Percentiles rank a stretch among this genome's conserved stretches.
phyloP scores from a whole-genome alignment of 2,113 vertebrate genomes.

The Colistium nudipinnis region DNA sequence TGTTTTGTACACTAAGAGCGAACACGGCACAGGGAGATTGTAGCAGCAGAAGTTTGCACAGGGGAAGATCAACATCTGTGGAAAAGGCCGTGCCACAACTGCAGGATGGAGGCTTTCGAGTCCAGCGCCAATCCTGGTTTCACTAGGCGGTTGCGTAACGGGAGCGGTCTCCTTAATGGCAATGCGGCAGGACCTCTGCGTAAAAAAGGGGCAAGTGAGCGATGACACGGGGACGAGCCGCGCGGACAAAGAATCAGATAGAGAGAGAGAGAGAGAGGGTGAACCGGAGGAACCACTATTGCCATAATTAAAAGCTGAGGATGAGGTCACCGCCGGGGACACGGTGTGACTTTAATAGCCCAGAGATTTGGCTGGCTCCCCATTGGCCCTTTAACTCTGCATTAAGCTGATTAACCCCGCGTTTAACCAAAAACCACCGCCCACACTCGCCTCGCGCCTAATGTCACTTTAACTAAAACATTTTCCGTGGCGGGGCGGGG shows the following conservation, averaged over 20 bases:
- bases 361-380: constrained; percentile 79
- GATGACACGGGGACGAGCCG: constrained; percentile 31
- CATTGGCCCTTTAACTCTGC: constrained; percentile 81
- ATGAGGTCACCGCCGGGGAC: constrained; percentile 73
- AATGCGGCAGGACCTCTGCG: neutral
- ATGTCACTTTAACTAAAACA: constrained; percentile 75
- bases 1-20: too few species aligned
- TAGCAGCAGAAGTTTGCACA: too few species aligned
- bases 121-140: too few species aligned
- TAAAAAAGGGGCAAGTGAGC: neutral
- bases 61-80: too few species aligned
- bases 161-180: neutral
- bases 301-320: constrained; percentile 79
- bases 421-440: constrained; percentile 78
- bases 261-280: constrained; percentile 16
- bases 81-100: neutral
- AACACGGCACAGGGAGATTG: too few species aligned
- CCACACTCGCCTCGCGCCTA: constrained; percentile 59
- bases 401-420: constrained; percentile 84
- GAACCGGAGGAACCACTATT: constrained; percentile 52
- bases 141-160: neutral
- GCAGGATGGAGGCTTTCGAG: too few species aligned
- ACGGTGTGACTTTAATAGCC: constrained; percentile 75
- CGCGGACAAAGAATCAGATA: constrained; percentile 16
- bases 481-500: constrained; percentile 40